Conservation (phyloP, 2,888 invertebrate species). For the Imbricaverruca yamaguchii region DNA sequence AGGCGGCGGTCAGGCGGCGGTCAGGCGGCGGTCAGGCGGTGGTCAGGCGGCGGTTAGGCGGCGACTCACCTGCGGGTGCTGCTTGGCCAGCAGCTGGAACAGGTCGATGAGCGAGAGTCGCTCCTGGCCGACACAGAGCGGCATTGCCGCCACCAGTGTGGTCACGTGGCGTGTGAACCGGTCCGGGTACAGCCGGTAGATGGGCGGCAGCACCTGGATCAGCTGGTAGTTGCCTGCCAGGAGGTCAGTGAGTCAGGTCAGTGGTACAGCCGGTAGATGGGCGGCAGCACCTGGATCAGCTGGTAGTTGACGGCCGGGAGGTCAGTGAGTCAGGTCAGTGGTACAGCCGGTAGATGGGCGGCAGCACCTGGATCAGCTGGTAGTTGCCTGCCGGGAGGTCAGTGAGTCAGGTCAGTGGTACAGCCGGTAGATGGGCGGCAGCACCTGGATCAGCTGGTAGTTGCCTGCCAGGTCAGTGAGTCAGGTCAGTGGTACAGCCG, state of each 20-base stretch:
- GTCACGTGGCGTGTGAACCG: conserved; percentile 77
- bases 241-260: conserved; percentile 23
- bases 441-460: conserved; percentile 74
- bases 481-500: conserved; percentile 56
- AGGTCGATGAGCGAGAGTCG: conserved; percentile 73
- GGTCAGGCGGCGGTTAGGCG: too few relatives aligned
- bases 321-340: conserved; percentile 36
- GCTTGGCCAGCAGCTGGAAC: conserved; percentile 71
- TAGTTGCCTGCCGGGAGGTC: conserved; percentile 63
- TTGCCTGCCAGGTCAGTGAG: conserved; percentile 55
- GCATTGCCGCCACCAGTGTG: conserved; percentile 68
- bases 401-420: conserved; percentile 45
- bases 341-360: conserved; percentile 81
- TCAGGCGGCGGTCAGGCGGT: too few relatives aligned
- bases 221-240: conserved; percentile 75
- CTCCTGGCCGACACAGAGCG: conserved; percentile 77
- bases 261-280: conserved; percentile 76
- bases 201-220: conserved; percentile 77
- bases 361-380: conserved; percentile 75
- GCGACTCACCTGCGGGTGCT: conserved; percentile 58
- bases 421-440: conserved; percentile 83
- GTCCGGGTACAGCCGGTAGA: conserved; percentile 79
- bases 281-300: conserved; percentile 76
- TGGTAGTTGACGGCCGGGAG: conserved; percentile 68
- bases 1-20: too few relatives aligned